phyloP scores from a whole-genome alignment of 2,888 invertebrate species.

The Caprella mutica region DNA sequence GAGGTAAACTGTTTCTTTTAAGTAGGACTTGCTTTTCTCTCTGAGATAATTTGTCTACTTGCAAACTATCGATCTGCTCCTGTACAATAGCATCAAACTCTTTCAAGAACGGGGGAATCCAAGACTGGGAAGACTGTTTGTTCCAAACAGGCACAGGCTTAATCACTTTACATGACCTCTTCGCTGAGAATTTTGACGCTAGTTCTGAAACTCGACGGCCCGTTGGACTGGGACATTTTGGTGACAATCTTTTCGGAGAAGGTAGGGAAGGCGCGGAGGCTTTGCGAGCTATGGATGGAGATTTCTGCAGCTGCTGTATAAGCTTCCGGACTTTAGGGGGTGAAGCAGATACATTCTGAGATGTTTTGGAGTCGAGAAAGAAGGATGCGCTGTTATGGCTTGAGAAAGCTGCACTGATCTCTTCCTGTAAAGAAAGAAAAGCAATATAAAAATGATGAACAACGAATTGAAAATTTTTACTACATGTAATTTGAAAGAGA shows the following conservation, averaged over 20 bases:
- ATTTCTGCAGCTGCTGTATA: neutral
- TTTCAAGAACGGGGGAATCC: constrained; percentile 17
- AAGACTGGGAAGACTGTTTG: constrained; percentile 12
- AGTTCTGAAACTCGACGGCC: constrained; percentile 17
- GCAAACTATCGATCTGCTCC: constrained; percentile 12
- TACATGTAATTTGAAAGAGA: too few species aligned
- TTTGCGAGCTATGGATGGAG: neutral
- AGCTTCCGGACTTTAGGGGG: neutral
- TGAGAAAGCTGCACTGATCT: constrained; percentile 28
- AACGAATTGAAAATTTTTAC: too few species aligned
- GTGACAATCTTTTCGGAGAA: constrained; percentile 1
- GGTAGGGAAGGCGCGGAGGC: neutral
- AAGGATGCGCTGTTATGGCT: too few species aligned
- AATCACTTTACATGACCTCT: neutral
- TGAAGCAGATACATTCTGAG: neutral
- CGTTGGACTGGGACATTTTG: neutral
- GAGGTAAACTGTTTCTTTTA: neutral
- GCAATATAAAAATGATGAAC: too few species aligned
- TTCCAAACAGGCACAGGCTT: constrained; percentile 5
- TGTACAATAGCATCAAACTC: constrained; percentile 25
- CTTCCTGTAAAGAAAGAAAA: constrained; percentile 20
- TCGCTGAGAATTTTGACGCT: neutral
- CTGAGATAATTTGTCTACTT: neutral
- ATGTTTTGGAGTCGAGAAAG: too few species aligned
- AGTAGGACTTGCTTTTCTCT: neutral